Percentiles rank a stretch among this genome's conserved stretches.
phyloP scores from a whole-genome alignment of 2,113 vertebrate species.

The Dicrurus megarhynchus region DNA sequence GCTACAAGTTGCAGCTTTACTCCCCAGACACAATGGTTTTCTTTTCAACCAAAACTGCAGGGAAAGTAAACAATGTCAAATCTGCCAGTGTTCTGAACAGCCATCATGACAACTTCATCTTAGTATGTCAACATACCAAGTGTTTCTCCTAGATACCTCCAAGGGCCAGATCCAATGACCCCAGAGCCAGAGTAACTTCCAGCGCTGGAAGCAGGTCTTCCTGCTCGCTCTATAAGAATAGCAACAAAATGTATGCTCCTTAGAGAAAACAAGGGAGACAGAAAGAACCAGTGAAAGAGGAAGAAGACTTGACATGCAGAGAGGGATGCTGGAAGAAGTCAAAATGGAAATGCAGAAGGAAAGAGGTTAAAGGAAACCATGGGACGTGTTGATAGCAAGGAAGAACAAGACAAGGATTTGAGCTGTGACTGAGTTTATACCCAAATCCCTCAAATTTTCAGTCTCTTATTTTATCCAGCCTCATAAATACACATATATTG shows the following conservation, averaged over 20 bases:
- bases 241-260: neutral
- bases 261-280: neutral
- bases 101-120: slow-evolving; percentile 62
- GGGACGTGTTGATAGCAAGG: neutral
- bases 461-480: neutral
- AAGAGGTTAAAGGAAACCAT: neutral
- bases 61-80: slow-evolving; percentile 58
- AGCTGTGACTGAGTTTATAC: neutral
- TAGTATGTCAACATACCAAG: slow-evolving; percentile 34
- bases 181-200: neutral
- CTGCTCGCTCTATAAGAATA: neutral
- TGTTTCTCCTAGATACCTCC: slow-evolving; percentile 32
- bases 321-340: neutral
- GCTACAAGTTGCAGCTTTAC: neutral
- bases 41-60: slow-evolving; percentile 24
- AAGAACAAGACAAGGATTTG: neutral
- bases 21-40: neutral
- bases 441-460: neutral
- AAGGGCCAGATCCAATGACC: neutral
- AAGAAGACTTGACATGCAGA: neutral
- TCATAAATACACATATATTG: neutral
- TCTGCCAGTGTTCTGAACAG: slow-evolving; percentile 29
- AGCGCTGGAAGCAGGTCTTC: neutral
- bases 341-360: neutral
- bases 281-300: neutral